phyloP scores from a whole-genome alignment of 2,888 invertebrate species.

The Melieria omissa region DNA sequence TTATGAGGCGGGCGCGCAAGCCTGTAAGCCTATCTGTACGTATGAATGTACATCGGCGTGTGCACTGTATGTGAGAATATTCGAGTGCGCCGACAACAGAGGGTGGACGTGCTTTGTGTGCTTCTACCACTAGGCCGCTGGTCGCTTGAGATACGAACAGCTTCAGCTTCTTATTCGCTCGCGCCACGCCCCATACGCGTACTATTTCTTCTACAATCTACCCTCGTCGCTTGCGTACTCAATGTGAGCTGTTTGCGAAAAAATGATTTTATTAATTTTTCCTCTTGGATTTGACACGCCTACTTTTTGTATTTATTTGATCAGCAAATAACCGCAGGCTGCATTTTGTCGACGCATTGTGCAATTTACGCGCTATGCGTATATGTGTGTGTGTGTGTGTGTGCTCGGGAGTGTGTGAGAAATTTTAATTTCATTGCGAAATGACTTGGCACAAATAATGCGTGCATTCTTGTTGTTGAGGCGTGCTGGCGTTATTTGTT shows the following conservation, averaged over 20 bases:
- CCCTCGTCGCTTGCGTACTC: no score
- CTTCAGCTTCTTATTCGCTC: slow-evolving; percentile 17
- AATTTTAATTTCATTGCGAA: slow-evolving; percentile 31
- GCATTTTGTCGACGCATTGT: slow-evolving; percentile 54
- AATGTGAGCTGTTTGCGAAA: no score
- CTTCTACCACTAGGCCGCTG: neutral
- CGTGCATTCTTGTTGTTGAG: slow-evolving; percentile 16
- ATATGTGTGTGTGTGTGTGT: slow-evolving; percentile 16
- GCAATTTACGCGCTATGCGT: slow-evolving; percentile 24
- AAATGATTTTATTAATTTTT: no score
- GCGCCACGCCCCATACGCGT: slow-evolving; percentile 6
- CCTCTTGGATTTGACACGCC: neutral
- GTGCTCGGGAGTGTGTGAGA: slow-evolving; percentile 3
- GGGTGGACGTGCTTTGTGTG: slow-evolving; percentile 30
- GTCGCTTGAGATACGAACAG: neutral
- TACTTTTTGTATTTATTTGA: slow-evolving; percentile 30
- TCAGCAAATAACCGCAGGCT: slow-evolving; percentile 55
- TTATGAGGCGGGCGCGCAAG: slow-evolving; percentile 46
- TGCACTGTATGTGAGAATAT: slow-evolving; percentile 2
- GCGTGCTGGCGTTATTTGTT: slow-evolving; percentile 27
- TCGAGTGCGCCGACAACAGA: slow-evolving; percentile 19
- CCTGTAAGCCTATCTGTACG: slow-evolving; percentile 9
- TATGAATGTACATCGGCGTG: slow-evolving; percentile 15
- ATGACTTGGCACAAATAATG: slow-evolving; percentile 10
- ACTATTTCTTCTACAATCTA: no score